Percentiles rank a stretch among this genome's conserved stretches.
Conservation (phyloP, 2,113 vertebrate genomes). For the Melanerpes formicivorus region DNA sequence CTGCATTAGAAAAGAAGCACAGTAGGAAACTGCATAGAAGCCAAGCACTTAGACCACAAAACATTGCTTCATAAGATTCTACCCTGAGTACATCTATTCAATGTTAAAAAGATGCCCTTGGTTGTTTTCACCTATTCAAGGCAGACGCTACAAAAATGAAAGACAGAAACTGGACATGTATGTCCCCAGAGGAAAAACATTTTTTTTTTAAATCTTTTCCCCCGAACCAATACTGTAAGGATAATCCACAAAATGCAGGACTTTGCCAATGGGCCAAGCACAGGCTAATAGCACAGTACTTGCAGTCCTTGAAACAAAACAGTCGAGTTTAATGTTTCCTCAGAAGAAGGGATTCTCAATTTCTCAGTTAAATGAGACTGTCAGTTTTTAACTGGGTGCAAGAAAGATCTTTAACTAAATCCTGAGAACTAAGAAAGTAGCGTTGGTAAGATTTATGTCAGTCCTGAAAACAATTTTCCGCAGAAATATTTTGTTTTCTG, state of each 20-base stretch:
- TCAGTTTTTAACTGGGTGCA: background rate
- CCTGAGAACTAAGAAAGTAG: background rate
- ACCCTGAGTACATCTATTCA: background rate
- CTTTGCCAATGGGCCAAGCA: background rate
- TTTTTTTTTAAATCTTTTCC: background rate
- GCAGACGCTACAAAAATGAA: background rate
- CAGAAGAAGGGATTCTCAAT: background rate
- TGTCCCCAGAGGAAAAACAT: fast-evolving
- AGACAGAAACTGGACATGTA: background rate
- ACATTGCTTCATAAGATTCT: background rate
- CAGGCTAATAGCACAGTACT: background rate
- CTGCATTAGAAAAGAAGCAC: background rate
- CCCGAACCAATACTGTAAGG: background rate
- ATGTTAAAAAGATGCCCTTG: background rate
- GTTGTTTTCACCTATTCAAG: background rate
- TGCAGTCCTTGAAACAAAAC: background rate
- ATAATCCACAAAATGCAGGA: background rate
- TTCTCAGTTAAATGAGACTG: background rate
- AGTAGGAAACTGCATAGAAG: background rate
- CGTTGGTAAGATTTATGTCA: background rate
- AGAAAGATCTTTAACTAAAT: background rate
- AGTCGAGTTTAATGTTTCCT: background rate
- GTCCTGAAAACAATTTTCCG: background rate
- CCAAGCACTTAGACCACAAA: background rate
- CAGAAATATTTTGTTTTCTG: background rate